phyloP scores from a whole-genome alignment of 2,113 vertebrate species.

The Ia io region DNA sequence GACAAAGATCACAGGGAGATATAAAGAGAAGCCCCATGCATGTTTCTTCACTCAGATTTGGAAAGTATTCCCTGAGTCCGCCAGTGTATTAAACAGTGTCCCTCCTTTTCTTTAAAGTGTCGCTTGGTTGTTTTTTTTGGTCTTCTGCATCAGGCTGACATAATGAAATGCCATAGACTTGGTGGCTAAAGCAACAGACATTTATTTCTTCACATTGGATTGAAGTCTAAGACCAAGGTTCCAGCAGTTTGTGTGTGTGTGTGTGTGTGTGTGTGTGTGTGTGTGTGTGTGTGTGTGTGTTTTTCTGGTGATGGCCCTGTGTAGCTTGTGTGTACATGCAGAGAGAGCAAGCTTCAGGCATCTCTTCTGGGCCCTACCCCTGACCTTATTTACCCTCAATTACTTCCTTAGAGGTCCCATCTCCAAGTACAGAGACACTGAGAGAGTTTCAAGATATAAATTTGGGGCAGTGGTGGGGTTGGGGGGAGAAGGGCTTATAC shows the following conservation, averaged over 20 bases:
- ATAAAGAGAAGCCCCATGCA: no score
- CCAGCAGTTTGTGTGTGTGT: background rate
- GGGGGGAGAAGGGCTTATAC: rapidly evolving
- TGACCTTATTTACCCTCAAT: background rate
- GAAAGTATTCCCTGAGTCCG: no score
- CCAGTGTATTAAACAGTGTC: no score
- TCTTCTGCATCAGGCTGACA: background rate
- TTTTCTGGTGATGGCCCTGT: background rate
- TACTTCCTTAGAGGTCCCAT: background rate
- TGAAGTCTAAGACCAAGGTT: background rate
- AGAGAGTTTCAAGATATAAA: background rate
- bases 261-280: no score
- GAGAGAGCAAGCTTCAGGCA: background rate
- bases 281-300: no score
- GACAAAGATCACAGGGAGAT: no score
- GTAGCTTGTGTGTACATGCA: background rate
- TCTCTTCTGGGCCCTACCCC: background rate
- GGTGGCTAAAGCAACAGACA: background rate
- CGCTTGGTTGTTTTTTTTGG: no score
- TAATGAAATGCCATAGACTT: background rate
- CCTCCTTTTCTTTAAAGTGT: no score
- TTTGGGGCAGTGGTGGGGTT: background rate
- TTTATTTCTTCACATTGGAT: background rate
- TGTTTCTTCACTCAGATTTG: no score
- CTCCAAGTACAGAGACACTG: background rate